A percentile compares a stretch with the other conserved stretches of the same genome.
Evolutionary conservation across 1,140 invertebrate species (phyloP).

Genomic region (Apocrypta bakeri): DNA sequence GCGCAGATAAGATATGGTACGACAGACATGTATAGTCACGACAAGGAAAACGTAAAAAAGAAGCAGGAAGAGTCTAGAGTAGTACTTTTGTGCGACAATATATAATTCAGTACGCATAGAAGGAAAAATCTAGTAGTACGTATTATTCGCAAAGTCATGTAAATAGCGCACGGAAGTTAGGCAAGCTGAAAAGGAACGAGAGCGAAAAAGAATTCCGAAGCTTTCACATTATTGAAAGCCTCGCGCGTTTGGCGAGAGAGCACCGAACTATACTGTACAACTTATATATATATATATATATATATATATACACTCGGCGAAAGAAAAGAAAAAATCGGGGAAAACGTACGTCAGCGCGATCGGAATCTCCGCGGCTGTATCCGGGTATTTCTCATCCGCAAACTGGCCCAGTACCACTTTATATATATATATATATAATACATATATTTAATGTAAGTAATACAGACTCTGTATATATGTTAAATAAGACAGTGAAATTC

Average conservation of each 20-base stretch:
- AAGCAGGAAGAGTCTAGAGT: too few relatives aligned
- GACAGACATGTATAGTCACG: too few relatives aligned
- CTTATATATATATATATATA: background rate
- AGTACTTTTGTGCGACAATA: too few relatives aligned
- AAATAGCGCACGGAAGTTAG: background rate
- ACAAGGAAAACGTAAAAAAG: too few relatives aligned
- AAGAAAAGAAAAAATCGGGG: slow-evolving; percentile 23
- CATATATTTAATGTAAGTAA: background rate
- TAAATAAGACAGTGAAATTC: too few relatives aligned
- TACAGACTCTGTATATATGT: background rate
- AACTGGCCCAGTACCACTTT: background rate
- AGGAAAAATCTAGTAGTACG: too few relatives aligned
- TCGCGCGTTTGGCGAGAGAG: background rate
- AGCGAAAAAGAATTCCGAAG: slow-evolving; percentile 42
- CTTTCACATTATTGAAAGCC: slow-evolving; percentile 45
- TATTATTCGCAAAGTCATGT: background rate
- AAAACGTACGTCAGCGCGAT: slow-evolving; percentile 34
- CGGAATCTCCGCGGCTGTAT: slow-evolving; percentile 36
- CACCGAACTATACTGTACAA: background rate
- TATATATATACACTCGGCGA: too few relatives aligned
- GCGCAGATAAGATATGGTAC: too few relatives aligned
- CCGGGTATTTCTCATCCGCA: slow-evolving; percentile 42
- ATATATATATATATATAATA: slow-evolving; percentile 5
- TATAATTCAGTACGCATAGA: too few relatives aligned
- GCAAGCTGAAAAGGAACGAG: slow-evolving; percentile 18